A percentile compares a stretch with the other conserved stretches of the same genome.
These are phyloP conservation scores for Falcunculus frontatus DNA, from an alignment of 2,113 vertebrate species.

Conservation along the genomic window DNA sequence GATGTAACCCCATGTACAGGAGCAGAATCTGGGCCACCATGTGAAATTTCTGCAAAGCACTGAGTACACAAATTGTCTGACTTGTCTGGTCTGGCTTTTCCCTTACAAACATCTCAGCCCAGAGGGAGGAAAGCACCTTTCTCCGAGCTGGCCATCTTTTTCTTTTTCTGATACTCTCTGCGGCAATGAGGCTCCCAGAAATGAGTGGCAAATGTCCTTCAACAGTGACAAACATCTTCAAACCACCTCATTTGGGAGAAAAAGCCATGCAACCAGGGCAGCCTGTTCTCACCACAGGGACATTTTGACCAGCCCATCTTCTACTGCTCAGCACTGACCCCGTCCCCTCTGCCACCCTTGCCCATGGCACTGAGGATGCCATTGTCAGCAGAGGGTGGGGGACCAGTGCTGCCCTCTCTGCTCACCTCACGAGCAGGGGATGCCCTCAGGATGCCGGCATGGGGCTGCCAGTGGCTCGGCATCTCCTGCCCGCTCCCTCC, in stretches of 20 bases:
- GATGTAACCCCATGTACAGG: not conserved
- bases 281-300: not conserved
- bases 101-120: not conserved
- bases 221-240: not conserved
- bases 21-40: not conserved
- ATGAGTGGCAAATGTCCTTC: not conserved
- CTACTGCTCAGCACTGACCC: not conserved
- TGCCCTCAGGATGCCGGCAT: not conserved
- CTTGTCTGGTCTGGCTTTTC: not conserved
- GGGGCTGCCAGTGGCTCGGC: not conserved
- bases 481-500: conserved; percentile 8
- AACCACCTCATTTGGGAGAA: not conserved
- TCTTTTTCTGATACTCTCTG: not conserved
- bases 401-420: not conserved
- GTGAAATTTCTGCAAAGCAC: not conserved
- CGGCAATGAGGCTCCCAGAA: not conserved
- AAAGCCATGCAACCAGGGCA: not conserved
- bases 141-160: accelerated
- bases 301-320: not conserved
- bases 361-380: not conserved
- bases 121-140: not conserved
- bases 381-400: accelerated
- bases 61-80: not conserved
- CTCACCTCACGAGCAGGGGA: not conserved
- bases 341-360: accelerated